These are phyloP conservation scores for Ibidorhyncha struthersii DNA, from an alignment of 2,113 vertebrate species.

Conservation along the genomic window DNA sequence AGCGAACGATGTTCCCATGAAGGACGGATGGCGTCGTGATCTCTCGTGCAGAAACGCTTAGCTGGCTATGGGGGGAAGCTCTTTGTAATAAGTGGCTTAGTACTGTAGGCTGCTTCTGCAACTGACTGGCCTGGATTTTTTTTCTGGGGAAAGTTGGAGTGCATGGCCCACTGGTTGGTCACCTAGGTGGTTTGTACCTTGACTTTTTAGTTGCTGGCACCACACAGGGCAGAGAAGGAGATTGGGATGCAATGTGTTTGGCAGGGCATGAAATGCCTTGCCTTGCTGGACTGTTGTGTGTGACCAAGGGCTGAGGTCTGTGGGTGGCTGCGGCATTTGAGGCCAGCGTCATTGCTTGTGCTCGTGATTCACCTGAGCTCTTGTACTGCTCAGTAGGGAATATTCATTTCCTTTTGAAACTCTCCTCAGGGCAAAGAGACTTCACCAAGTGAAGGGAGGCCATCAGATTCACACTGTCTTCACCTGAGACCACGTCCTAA, in stretches of 20 bases:
- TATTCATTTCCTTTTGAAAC: constrained; percentile 33
- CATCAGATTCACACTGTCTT: constrained; percentile 16
- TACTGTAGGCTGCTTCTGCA: neutral
- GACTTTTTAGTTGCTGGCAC: neutral
- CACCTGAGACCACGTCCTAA: neutral
- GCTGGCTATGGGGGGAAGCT: neutral
- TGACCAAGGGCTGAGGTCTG: constrained; percentile 20
- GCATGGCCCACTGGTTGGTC: rapidly evolving
- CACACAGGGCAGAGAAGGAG: neutral
- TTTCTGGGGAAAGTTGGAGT: neutral
- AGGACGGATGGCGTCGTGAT: neutral
- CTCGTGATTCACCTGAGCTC: constrained; percentile 48
- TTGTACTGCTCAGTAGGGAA: neutral
- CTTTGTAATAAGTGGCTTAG: neutral
- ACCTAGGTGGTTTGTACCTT: neutral
- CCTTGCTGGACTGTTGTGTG: neutral
- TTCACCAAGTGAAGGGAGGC: constrained; percentile 61
- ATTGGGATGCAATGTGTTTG: neutral
- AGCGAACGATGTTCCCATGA: rapidly evolving
- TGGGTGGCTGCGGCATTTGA: constrained; percentile 43
- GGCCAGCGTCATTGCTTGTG: constrained; percentile 13
- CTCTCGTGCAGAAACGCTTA: neutral
- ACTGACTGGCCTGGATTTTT: neutral
- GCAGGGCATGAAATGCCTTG: neutral
- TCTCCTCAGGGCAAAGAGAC: constrained; percentile 67